Evolutionary conservation across 2,113 vertebrate species (phyloP).

Genomic region (Etia nguti): DNA sequence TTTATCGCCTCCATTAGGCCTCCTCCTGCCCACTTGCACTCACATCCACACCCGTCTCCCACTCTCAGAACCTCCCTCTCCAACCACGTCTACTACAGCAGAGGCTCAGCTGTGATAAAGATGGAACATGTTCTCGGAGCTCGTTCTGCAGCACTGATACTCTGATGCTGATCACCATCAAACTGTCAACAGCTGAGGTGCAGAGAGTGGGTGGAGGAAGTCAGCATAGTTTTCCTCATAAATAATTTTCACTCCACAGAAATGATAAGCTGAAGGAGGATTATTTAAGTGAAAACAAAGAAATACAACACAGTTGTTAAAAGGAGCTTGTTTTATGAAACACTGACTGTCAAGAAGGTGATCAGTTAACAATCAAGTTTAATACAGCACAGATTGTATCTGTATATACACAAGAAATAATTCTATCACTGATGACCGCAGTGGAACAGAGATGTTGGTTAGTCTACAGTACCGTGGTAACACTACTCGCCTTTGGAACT

Average conservation of each 20-base stretch:
- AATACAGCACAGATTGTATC: rapidly evolving
- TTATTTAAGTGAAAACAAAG: slow-evolving; percentile 44
- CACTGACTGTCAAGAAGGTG: background rate
- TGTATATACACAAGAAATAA: background rate
- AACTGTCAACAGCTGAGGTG: slow-evolving; percentile 59
- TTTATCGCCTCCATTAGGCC: slow-evolving; percentile 1
- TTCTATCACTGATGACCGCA: background rate
- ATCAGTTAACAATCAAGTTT: background rate
- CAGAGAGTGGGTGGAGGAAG: background rate
- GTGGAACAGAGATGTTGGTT: rapidly evolving
- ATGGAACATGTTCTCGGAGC: slow-evolving; percentile 60
- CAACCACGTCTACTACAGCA: slow-evolving; percentile 29
- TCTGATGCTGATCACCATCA: slow-evolving; percentile 69
- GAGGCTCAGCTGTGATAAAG: slow-evolving; percentile 67
- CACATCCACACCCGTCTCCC: background rate
- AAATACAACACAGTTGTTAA: background rate
- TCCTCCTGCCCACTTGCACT: background rate
- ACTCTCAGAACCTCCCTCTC: too few relatives aligned
- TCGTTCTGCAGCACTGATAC: slow-evolving; percentile 59
- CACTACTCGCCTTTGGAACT: background rate
- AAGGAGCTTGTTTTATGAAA: rapidly evolving
- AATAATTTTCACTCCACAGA: slow-evolving; percentile 59
- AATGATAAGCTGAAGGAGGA: slow-evolving; percentile 36
- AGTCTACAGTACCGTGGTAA: background rate
- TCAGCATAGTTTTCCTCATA: slow-evolving; percentile 49